Percentiles rank a stretch among this genome's conserved stretches.
These are phyloP conservation scores for Drosophila serrata DNA, from an alignment of 1,140 invertebrate species.

Conservation along the genomic window DNA sequence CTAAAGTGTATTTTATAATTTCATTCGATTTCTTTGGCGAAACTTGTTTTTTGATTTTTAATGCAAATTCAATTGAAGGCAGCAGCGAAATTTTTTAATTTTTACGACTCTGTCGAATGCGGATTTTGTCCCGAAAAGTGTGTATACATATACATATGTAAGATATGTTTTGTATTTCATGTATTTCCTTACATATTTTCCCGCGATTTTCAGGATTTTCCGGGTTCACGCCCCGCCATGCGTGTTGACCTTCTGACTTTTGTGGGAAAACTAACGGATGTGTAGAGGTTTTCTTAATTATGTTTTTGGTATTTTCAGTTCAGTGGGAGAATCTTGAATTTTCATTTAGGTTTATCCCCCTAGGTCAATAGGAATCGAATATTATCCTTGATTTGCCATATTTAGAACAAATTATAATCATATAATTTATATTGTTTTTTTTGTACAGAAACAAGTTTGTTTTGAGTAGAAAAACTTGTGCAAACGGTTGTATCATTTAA, in stretches of 20 bases:
- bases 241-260: conserved; percentile 23
- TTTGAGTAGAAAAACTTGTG: neutral
- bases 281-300: conserved; percentile 1
- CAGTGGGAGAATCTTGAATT: neutral
- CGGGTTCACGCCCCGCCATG: conserved; percentile 24
- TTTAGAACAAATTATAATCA: neutral
- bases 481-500: too few relatives aligned
- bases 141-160: conserved; percentile 2
- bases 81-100: conserved; percentile 47
- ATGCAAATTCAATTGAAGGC: conserved; percentile 71
- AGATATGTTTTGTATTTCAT: neutral
- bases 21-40: conserved; percentile 29
- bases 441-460: neutral
- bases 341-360: neutral
- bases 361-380: neutral
- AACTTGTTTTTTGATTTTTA: conserved; percentile 63
- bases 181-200: conserved; percentile 11
- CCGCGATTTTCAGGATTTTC: conserved; percentile 20
- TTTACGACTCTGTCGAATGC: conserved; percentile 17
- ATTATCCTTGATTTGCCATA: neutral
- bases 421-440: neutral
- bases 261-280: conserved; percentile 22
- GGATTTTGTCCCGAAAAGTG: conserved; percentile 13
- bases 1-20: conserved; percentile 48
- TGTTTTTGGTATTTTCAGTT: neutral